Evolutionary conservation across 2,888 invertebrate species (phyloP), one percentile per base, ranked within the genome.

Genomic region (Ichneumoninae sp.): DNA sequence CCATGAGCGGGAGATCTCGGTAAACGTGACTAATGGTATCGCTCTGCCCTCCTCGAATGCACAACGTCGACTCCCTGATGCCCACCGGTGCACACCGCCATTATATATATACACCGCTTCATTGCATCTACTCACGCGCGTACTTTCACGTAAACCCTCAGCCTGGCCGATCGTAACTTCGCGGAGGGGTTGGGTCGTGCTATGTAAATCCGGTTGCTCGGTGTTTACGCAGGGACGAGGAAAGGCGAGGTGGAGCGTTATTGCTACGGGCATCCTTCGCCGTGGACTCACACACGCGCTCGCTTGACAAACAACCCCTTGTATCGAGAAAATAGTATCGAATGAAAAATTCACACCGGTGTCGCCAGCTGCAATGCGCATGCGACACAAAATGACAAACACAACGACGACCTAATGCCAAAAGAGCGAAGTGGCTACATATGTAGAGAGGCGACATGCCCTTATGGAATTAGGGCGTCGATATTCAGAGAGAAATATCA

Each of bases 21-120:
- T 88, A 86, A 88, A 89, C 84, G 78, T 87, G 85, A 87, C 86
- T 89, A 89, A 89, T 88, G 86, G 83, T 75, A 81, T 80, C 81
- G 83, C 83, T 81, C 54, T 36, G 69, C 81, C 82, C 81, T 63
- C 85, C 77, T 83, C 65, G 80, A 82, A 87, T 87, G 83, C 85
- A 80, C 74, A 80, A 85, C 83, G 83, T 81, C 82, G 80, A 86
- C 83, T 82, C 79, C 78, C 6, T 30, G 47, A 65, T 19, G 40
- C 78, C 73, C 65, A 63, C 47, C 47, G 44, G 76, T 22, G 52
- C 63, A 83, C 47, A 44, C 22, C 19, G 52, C 54, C 40, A 73
- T 63, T 16, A 30, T 30, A 16, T 6, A 33, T 54, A 54, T 26
- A 26, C 13, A 57, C 54, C n/a, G 44, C 44, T 54, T 22, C 19